These are phyloP conservation scores for Serilophus lunatus DNA, from an alignment of 2,113 vertebrate genomes.

Conservation along the genomic window DNA sequence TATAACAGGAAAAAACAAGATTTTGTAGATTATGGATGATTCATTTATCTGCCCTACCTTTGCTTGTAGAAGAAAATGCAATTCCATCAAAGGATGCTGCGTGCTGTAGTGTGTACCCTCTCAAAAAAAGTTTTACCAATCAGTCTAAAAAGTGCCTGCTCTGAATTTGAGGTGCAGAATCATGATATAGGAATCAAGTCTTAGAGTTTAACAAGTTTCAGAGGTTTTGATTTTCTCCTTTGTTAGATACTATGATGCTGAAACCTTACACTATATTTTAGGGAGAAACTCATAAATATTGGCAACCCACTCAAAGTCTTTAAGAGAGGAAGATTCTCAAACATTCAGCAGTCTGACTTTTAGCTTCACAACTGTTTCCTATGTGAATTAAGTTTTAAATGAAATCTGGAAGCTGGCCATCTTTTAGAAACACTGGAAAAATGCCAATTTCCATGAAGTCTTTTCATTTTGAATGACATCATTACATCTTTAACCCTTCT, in stretches of 20 bases:
- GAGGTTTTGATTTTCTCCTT: neutral
- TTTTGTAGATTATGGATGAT: neutral
- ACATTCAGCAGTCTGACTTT: constrained; percentile 2
- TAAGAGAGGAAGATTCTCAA: neutral
- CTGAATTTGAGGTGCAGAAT: neutral
- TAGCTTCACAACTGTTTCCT: constrained; percentile 25
- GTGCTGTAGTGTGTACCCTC: neutral
- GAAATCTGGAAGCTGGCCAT: constrained; percentile 48
- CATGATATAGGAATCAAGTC: neutral
- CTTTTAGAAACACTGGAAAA: constrained; percentile 27
- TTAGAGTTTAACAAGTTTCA: neutral
- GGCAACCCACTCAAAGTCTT: neutral
- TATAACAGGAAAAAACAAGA: too few species aligned
- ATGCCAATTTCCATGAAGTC: neutral
- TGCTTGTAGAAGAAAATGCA: neutral
- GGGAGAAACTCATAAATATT: neutral
- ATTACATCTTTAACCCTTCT: constrained; percentile 35
- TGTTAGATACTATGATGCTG: neutral
- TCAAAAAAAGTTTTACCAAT: neutral
- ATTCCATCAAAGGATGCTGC: neutral
- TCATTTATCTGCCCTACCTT: neutral
- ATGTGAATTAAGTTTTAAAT: constrained; percentile 39
- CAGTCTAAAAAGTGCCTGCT: neutral
- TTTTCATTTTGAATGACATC: constrained; percentile 12
- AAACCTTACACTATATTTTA: neutral